Evolutionary conservation across 2,888 invertebrate species (phyloP).

Genomic region (Chironomus tentans): DNA sequence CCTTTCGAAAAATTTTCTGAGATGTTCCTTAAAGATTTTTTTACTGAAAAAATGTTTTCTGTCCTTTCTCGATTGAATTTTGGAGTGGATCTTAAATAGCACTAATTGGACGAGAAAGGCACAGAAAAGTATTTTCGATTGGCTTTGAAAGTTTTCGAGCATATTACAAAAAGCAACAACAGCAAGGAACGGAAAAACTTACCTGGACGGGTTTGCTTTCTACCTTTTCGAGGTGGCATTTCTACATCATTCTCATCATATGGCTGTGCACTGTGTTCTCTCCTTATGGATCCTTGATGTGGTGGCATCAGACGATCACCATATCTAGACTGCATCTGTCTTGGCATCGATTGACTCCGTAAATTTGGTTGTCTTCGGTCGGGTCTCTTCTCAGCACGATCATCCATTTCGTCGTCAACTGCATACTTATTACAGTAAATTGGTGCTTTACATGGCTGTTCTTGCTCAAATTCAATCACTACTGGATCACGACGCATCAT

Average conservation of each 20-base stretch:
- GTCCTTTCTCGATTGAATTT: too few species aligned
- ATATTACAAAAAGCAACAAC: background rate
- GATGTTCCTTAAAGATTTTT: background rate
- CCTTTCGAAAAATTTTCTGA: background rate
- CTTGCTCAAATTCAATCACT: constrained; percentile 36
- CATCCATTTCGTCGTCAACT: constrained; percentile 43
- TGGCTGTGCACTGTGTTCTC: background rate
- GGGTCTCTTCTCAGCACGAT: constrained; percentile 22
- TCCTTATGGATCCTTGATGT: constrained; percentile 25
- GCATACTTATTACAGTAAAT: constrained; percentile 65
- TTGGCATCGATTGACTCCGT: constrained; percentile 32
- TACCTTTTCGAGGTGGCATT: constrained; percentile 30
- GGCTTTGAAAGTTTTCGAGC: background rate
- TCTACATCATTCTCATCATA: constrained; percentile 36
- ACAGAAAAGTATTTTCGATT: background rate
- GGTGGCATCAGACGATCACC: constrained; percentile 39
- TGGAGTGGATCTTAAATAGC: too few species aligned
- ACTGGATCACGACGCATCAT: constrained; percentile 31
- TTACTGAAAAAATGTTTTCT: too few species aligned
- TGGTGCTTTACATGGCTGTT: constrained; percentile 46
- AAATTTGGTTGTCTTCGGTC: constrained; percentile 8
- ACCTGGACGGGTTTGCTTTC: constrained; percentile 31
- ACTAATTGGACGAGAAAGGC: too few species aligned
- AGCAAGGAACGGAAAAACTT: constrained; percentile 19
- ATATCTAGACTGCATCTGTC: constrained; percentile 31